A percentile compares a stretch with the other conserved stretches of the same genome.
Conservation (phyloP, 2,797 vertebrate genomes). For the Neoniphon sammara region DNA sequence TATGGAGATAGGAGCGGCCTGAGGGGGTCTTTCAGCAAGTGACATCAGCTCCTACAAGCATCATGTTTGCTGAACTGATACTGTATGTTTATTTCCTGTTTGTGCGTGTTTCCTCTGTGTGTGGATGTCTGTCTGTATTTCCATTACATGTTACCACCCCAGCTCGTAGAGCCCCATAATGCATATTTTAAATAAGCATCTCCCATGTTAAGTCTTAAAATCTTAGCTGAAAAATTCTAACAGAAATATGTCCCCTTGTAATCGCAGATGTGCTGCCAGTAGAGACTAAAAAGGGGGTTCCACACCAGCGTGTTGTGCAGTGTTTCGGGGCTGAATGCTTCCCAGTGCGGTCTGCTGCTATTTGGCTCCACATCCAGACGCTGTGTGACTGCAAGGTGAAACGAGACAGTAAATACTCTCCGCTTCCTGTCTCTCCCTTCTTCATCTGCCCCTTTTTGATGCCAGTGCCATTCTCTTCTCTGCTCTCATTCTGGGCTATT, state of each 20-base stretch:
- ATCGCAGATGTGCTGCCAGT: slow-evolving; percentile 16
- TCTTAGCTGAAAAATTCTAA: not conserved
- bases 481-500: not conserved
- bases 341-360: slow-evolving; percentile 35
- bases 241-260: not conserved
- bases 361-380: slow-evolving; percentile 16
- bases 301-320: slow-evolving; percentile 35
- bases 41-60: slow-evolving; percentile 52
- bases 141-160: not conserved
- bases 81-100: not conserved
- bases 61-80: slow-evolving; percentile 13
- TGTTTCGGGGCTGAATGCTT: slow-evolving; percentile 18
- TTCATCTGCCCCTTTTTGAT: not conserved
- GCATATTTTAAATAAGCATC: not conserved
- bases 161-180: not conserved
- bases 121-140: not conserved
- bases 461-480: not conserved
- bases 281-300: slow-evolving; percentile 33
- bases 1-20: slow-evolving; percentile 36
- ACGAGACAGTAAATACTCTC: slow-evolving; percentile 7
- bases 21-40: slow-evolving; percentile 50
- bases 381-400: slow-evolving; percentile 29
- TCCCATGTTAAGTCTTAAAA: not conserved
- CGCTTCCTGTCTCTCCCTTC: not conserved
- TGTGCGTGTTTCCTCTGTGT: slow-evolving; percentile 5